These are phyloP conservation scores for Mesodorylaimus sp. DNA, from an alignment of 2,888 invertebrate genomes.

Conservation along the genomic window DNA sequence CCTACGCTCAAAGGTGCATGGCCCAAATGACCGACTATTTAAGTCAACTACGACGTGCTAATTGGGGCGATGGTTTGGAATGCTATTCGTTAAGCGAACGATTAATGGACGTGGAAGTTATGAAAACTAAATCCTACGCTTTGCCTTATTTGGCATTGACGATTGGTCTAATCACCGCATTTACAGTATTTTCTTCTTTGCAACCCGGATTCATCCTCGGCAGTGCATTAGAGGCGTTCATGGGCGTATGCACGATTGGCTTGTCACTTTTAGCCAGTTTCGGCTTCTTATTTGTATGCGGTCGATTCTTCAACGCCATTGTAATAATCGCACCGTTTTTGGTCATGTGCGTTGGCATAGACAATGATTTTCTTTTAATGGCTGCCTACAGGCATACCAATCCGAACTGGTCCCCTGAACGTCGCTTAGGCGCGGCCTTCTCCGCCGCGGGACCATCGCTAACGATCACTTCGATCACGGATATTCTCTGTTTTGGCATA, in stretches of 20 bases:
- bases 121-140: slow-evolving; percentile 1
- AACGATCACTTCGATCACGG: slow-evolving; percentile 61
- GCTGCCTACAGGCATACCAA: slow-evolving; percentile 79
- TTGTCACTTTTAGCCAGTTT: background rate
- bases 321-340: background rate
- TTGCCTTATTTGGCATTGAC: slow-evolving; percentile 1
- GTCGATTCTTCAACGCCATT: background rate
- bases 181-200: background rate
- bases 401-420: slow-evolving; percentile 46
- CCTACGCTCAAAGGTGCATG: slow-evolving; percentile 2
- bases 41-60: background rate
- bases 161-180: background rate
- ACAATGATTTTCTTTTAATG: slow-evolving; percentile 86
- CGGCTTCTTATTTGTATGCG: slow-evolving; percentile 1
- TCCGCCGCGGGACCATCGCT: slow-evolving; percentile 85
- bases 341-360: slow-evolving; percentile 49
- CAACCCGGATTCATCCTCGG: background rate
- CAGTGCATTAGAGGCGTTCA: background rate
- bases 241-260: slow-evolving; percentile 1
- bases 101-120: background rate
- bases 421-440: slow-evolving; percentile 66
- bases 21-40: background rate
- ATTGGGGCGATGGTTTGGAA: background rate
- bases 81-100: background rate
- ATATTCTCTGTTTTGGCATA: background rate